A percentile compares a stretch with the other conserved stretches of the same genome.
phyloP scores from a whole-genome alignment of 1,140 invertebrate genomes.

The Sweltsa coloradensis region DNA sequence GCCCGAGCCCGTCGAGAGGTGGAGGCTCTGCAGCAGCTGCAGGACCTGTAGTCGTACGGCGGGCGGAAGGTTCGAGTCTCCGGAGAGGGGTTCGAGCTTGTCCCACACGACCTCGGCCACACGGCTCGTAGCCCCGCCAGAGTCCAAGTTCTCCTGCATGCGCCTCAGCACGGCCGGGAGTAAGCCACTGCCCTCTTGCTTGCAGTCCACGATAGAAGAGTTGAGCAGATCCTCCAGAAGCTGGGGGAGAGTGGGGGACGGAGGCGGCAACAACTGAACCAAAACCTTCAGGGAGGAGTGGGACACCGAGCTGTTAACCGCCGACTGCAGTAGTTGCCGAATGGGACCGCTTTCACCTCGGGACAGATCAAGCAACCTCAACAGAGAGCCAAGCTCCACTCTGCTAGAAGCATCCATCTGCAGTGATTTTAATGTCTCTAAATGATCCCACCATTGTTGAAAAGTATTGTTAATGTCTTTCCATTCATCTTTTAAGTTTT shows the following conservation, averaged over 20 bases:
- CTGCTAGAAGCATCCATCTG: not conserved
- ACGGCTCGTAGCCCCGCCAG: not conserved
- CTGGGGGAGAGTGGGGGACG: not conserved
- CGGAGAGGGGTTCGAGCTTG: not conserved
- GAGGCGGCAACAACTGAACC: not conserved
- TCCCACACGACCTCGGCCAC: not conserved
- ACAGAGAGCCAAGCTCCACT: not conserved
- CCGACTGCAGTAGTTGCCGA: not conserved
- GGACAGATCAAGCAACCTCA: constrained; percentile 6
- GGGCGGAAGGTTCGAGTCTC: not conserved
- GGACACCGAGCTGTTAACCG: not conserved
- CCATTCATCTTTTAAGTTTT: constrained; percentile 7
- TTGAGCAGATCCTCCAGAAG: not conserved
- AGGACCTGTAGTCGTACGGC: not conserved
- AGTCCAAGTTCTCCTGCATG: not conserved
- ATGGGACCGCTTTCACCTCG: not conserved
- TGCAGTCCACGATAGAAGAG: not conserved
- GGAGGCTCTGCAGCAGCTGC: not conserved
- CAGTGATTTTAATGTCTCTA: constrained; percentile 1
- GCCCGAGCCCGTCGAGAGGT: too few relatives aligned
- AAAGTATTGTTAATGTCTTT: not conserved
- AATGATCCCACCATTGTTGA: constrained; percentile 2
- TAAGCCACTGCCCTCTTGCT: not conserved
- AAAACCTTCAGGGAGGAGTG: not conserved
- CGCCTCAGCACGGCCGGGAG: not conserved